These are phyloP conservation scores for Zygothrica quintamaculata DNA, from an alignment of 2,888 invertebrate species.

Conservation along the genomic window DNA sequence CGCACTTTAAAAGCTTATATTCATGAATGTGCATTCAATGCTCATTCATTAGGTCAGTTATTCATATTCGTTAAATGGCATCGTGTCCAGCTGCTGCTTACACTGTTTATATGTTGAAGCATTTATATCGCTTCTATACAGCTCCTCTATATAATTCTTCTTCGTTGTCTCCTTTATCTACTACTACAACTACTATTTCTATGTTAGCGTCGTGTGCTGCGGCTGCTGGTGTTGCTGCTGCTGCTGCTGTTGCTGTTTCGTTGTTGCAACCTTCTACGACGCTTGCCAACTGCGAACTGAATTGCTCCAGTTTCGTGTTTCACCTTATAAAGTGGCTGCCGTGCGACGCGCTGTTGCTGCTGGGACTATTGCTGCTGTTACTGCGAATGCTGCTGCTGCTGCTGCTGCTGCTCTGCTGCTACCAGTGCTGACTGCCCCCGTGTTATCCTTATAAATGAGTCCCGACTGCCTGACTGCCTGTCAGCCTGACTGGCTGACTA, in stretches of 20 bases:
- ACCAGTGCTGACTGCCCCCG: conserved; percentile 47
- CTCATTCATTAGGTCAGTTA: conserved; percentile 38
- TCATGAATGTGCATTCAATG: neutral
- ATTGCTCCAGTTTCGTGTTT: conserved; percentile 74
- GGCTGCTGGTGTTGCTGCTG: conserved; percentile 17
- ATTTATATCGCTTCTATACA: neutral
- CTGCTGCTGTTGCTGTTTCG: conserved; percentile 37
- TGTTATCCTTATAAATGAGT: conserved; percentile 69
- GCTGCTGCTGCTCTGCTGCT: conserved; percentile 8
- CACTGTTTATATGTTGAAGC: too few species aligned
- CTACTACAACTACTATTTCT: conserved; percentile 7
- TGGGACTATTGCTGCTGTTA: conserved; percentile 18
- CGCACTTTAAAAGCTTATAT: conserved; percentile 34
- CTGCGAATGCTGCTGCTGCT: neutral
- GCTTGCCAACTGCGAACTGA: conserved; percentile 83
- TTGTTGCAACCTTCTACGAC: conserved; percentile 73
- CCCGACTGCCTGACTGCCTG: conserved; percentile 27
- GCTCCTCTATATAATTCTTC: neutral
- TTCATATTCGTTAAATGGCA: conserved; percentile 13
- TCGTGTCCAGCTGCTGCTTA: conserved; percentile 1
- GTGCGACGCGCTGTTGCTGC: conserved; percentile 20
- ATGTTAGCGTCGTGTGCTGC: neutral
- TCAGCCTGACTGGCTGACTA: neutral
- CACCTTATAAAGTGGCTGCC: conserved; percentile 67
- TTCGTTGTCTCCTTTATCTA: conserved; percentile 15